phyloP scores from a whole-genome alignment of 2,113 vertebrate species.

The Chrysochloris asiatica region DNA sequence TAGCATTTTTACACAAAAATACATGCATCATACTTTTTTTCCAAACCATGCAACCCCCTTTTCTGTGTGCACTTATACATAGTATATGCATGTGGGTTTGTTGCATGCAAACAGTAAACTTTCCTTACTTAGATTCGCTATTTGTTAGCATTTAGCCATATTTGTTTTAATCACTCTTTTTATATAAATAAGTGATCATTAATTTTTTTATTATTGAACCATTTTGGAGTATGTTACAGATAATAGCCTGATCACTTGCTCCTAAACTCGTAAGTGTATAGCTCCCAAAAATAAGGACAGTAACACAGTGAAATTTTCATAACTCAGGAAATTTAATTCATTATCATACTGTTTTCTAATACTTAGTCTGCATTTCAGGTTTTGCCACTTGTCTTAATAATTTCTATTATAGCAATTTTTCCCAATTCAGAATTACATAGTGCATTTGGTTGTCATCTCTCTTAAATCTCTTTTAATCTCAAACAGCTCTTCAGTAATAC shows the following conservation, averaged over 20 bases:
- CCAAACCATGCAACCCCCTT: too few species aligned
- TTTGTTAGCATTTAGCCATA: conserved; percentile 17
- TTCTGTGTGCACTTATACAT: too few species aligned
- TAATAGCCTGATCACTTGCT: not conserved
- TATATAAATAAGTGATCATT: not conserved
- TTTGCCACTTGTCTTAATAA: not conserved
- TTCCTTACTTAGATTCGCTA: not conserved
- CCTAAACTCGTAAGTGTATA: conserved; percentile 15
- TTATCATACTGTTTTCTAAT: conserved; percentile 21
- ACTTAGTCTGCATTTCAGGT: not conserved
- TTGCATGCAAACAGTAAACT: not conserved
- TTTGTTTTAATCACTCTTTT: conserved; percentile 26
- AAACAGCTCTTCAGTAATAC: not conserved
- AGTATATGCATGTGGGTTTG: too few species aligned
- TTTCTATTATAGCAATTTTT: conserved; percentile 25
- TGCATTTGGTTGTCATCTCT: conserved; percentile 16
- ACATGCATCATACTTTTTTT: too few species aligned
- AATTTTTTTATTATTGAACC: not conserved
- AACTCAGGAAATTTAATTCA: conserved; percentile 26
- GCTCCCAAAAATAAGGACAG: not conserved
- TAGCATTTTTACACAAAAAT: too few species aligned
- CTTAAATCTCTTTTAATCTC: not conserved
- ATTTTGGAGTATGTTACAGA: conserved; percentile 26
- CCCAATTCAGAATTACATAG: not conserved
- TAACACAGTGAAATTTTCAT: not conserved